Evolutionary conservation across 1,140 invertebrate species (phyloP), one percentile per base, ranked within the genome.

Genomic region (Calycopis cecrops): DNA sequence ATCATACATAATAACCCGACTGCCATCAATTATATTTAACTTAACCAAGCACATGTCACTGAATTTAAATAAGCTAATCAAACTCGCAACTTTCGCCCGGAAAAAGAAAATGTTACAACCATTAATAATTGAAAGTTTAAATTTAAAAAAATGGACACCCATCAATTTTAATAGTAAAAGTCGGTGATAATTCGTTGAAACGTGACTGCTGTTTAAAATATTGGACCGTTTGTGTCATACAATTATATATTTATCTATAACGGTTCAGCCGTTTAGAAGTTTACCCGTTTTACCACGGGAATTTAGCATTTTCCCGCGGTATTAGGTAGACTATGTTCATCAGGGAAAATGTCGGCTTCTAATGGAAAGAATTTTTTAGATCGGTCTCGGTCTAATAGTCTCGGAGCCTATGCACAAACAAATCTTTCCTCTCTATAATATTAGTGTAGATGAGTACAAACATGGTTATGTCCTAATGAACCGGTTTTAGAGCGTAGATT

Each of bases 191-290:
- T 44, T 49, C 9, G 3, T 33, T 40, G 35, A 40, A 47, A 17
- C 34, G 52, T 54, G 42, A 54, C 52, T 11, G 33, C n/a, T n/a
- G 28, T 17, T 2, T 44, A 44, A 53, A 44, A 53, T 42, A 42
- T 52, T 42, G n/a, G n/a, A n/a, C 38, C 38, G 12, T 40, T 40
- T 28, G 21, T 28, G 21, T 28, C 21, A 28, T 28, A 28, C 21
- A 3, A 28, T 28, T 28, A 28, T 28, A 28, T 28, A 28, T 28
- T 28, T 28, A 28, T 28, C 21, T 28, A 28, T 6, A 28, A 2
- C 6, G 6, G 21, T 28, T 6, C 21, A n/a, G n/a, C n/a, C n/a
- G n/a, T n/a, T n/a, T n/a, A n/a, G n/a, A n/a, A n/a, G n/a, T n/a
- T n/a, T n/a, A n/a, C n/a, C n/a, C n/a, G n/a, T n/a, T n/a, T n/a